Conservation (phyloP, 2,113 vertebrate species). For the Gadus chalcogrammus region DNA sequence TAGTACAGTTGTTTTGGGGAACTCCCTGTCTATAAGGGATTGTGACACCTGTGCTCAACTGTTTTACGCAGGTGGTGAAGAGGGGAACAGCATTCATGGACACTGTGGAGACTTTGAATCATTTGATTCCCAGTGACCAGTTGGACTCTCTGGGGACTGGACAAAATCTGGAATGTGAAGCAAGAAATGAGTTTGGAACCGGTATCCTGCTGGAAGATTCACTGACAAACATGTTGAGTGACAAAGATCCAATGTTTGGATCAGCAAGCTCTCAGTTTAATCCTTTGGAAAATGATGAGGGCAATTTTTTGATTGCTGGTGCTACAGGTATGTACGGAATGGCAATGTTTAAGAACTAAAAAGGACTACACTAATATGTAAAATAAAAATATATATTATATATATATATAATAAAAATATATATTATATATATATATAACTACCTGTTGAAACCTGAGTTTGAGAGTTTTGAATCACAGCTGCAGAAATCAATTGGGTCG, state of each 20-base stretch:
- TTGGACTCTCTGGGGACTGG: constrained; percentile 93
- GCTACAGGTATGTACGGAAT: constrained; percentile 77
- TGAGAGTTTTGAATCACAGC: too few relatives aligned
- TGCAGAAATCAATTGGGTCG: too few relatives aligned
- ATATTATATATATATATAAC: too few relatives aligned
- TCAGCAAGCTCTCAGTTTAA: constrained; percentile 97
- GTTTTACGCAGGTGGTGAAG: constrained; percentile 79
- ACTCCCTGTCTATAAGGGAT: too few relatives aligned
- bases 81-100: constrained; percentile 98
- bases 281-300: constrained; percentile 91
- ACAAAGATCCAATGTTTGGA: constrained; percentile 99
- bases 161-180: constrained; percentile 97
- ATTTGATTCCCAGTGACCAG: constrained; percentile 99
- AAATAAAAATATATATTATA: background rate
- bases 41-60: background rate
- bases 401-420: too few relatives aligned
- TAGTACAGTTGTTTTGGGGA: too few relatives aligned
- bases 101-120: constrained; percentile 98
- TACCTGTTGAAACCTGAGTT: too few relatives aligned
- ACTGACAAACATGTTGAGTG: constrained; percentile 99
- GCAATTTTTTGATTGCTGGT: constrained; percentile 87
- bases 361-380: background rate
- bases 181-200: constrained; percentile 92
- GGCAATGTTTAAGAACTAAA: background rate
- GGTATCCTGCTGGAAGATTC: constrained; percentile 89